Conservation (phyloP, 2,888 invertebrate genomes). For the Callinectes sapidus region DNA sequence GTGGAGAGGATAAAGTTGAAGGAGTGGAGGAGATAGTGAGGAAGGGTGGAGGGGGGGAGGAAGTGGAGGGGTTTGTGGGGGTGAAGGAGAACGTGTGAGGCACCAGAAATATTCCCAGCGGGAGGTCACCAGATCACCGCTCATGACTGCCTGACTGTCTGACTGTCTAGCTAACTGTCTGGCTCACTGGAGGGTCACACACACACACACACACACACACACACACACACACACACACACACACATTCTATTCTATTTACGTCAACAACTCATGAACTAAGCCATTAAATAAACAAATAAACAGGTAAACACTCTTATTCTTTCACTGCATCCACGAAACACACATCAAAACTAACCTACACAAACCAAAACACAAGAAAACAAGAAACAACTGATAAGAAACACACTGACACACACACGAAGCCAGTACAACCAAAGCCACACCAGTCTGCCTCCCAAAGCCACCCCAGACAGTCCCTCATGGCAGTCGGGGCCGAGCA, state of each 20-base stretch:
- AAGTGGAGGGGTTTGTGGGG: not conserved
- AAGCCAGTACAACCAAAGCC: too few species aligned
- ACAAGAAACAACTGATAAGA: not conserved
- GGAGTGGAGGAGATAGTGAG: not conserved
- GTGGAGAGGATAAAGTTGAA: too few species aligned
- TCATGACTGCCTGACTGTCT: conserved; percentile 11
- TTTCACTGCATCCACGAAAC: too few species aligned
- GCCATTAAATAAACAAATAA: too few species aligned
- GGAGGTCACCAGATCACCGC: not conserved
- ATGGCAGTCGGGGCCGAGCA: not conserved
- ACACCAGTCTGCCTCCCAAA: not conserved
- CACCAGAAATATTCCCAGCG: conserved; percentile 37
- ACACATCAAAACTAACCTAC: not conserved
- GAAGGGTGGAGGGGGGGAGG: not conserved
- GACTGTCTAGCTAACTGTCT: not conserved
- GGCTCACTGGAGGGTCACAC: not conserved
- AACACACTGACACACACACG: not conserved
- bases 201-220: not conserved
- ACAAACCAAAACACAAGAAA: too few species aligned
- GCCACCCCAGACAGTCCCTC: not conserved
- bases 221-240: not conserved
- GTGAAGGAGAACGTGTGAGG: not conserved
- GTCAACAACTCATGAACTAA: too few species aligned
- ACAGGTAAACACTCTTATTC: too few species aligned
- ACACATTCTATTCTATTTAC: too few species aligned